Evolutionary conservation across 2,113 vertebrate species (phyloP).

Genomic region (Syngnathus typhle): DNA sequence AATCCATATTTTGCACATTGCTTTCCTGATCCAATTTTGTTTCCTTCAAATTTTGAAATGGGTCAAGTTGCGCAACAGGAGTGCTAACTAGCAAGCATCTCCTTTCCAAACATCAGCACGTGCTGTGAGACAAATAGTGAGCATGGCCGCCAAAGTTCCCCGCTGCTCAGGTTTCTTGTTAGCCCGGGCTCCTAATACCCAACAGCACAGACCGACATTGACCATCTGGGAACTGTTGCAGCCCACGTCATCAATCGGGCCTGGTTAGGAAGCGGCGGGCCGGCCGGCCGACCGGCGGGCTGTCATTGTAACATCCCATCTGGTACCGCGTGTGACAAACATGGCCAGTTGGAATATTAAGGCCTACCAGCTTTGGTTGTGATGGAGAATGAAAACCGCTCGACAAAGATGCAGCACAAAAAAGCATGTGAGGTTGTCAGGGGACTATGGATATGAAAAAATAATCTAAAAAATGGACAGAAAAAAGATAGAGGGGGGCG

Average conservation of each 20-base stretch:
- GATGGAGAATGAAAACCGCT: too few species aligned
- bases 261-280: neutral
- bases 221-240: neutral
- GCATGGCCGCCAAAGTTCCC: neutral
- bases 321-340: neutral
- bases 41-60: neutral
- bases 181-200: neutral
- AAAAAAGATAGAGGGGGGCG: too few species aligned
- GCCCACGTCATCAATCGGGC: neutral
- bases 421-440: neutral
- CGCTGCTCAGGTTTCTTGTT: neutral
- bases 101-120: neutral
- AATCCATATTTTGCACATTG: neutral
- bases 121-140: neutral
- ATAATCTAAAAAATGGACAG: neutral
- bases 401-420: too few species aligned
- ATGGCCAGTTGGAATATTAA: neutral
- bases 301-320: constrained; percentile 11
- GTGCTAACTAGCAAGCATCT: too few species aligned
- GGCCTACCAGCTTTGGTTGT: too few species aligned
- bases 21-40: too few species aligned
- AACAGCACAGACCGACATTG: neutral
- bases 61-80: neutral
- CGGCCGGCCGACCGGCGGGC: neutral
- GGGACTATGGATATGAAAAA: neutral